phyloP scores from a whole-genome alignment of 92 coral and sea anemone species.

The Pocillopora grandis region DNA sequence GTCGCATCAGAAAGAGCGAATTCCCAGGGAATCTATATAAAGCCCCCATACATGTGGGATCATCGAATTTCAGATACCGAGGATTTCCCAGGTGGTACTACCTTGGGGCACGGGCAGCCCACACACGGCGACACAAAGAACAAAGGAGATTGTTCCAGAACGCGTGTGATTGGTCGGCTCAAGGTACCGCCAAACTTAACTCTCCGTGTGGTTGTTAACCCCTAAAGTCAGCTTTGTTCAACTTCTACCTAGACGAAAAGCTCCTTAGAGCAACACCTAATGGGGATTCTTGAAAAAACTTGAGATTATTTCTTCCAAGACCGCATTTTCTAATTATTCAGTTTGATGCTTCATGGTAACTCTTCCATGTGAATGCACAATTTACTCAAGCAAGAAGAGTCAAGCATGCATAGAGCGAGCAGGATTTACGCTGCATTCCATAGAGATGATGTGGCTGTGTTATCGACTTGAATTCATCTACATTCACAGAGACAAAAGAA shows the following conservation, averaged over 20 bases:
- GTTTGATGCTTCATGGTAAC: constrained; percentile 13
- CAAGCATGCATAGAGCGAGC: constrained; percentile 61
- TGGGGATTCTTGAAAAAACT: not conserved
- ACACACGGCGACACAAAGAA: constrained; percentile 19
- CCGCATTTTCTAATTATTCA: constrained; percentile 19
- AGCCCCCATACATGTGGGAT: constrained; percentile 1
- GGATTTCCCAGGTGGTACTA: constrained; percentile 46
- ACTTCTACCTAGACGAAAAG: not conserved
- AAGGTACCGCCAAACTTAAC: constrained; percentile 25
- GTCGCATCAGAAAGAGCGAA: not conserved
- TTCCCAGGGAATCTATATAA: constrained; percentile 17
- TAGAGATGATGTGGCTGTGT: constrained; percentile 60
- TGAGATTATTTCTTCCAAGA: not conserved
- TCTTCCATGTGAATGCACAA: constrained; percentile 30
- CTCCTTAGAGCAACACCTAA: too few relatives aligned
- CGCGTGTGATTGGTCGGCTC: constrained; percentile 37
- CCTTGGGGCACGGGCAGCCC: constrained; percentile 33
- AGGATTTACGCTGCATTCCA: constrained; percentile 48
- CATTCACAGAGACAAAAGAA: constrained; percentile 5
- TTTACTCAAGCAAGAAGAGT: constrained; percentile 27
- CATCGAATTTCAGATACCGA: constrained; percentile 31
- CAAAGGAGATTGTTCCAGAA: constrained; percentile 43
- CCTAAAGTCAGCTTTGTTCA: not conserved
- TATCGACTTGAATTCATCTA: constrained; percentile 42
- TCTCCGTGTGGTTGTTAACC: not conserved